phyloP scores from a whole-genome alignment of 1,140 invertebrate species.

The Diabrotica virgifera region DNA sequence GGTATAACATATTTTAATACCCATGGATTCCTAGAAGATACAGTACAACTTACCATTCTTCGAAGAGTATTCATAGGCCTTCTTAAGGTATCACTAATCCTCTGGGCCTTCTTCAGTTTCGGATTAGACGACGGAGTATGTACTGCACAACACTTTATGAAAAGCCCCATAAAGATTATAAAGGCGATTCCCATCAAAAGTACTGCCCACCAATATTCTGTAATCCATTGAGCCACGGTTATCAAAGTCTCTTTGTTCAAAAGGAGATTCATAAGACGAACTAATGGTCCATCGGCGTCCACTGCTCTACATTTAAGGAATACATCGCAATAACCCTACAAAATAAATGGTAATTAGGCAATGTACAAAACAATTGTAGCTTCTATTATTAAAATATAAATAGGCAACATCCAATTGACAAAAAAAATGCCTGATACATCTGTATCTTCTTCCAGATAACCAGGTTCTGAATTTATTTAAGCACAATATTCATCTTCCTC shows the following conservation, averaged over 20 bases:
- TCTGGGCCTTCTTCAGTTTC: conserved; percentile 80
- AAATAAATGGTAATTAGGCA: conserved; percentile 18
- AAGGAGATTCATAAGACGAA: conserved; percentile 93
- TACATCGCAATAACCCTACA: conserved; percentile 95
- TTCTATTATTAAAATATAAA: not conserved
- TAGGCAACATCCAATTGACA: not conserved
- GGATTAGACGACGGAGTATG: conserved; percentile 98
- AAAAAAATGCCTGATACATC: no score
- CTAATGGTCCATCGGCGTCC: conserved; percentile 96
- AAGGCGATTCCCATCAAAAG: conserved; percentile 87
- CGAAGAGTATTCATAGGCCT: conserved; percentile 85
- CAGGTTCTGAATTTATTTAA: no score
- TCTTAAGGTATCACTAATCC: conserved; percentile 82
- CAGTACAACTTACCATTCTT: conserved; percentile 63
- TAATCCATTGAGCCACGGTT: conserved; percentile 85
- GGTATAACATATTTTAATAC: not conserved
- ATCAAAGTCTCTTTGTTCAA: conserved; percentile 88
- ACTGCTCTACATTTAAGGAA: conserved; percentile 96
- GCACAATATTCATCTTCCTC: no score
- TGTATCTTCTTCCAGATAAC: no score
- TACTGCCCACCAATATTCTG: conserved; percentile 96
- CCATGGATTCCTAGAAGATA: not conserved
- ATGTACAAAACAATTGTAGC: not conserved
- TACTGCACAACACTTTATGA: conserved; percentile 99
- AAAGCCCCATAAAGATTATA: conserved; percentile 95